Conservation (phyloP, 53 echinoderm and acorn worm genomes). For the Temnopleurus reevesii region DNA sequence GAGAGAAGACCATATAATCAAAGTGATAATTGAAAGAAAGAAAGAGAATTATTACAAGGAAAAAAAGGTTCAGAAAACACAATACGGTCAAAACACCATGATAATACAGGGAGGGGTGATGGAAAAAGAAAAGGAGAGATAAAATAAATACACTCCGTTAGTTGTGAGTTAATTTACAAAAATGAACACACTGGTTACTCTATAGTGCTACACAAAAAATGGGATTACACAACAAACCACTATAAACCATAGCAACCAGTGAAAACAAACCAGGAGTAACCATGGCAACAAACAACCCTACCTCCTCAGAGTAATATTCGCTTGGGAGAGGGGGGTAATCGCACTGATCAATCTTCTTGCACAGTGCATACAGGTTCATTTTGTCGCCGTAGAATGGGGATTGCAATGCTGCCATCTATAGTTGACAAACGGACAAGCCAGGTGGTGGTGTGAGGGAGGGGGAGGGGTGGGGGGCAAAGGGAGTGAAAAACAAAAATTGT, state of each 20-base stretch:
- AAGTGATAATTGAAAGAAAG: background rate
- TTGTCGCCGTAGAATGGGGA: slow-evolving; percentile 99
- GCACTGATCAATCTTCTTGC: slow-evolving; percentile 99
- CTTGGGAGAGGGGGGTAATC: slow-evolving; percentile 99
- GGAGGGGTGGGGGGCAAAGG: background rate
- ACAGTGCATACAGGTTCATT: slow-evolving; percentile 99
- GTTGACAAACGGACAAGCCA: background rate
- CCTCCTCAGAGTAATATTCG: slow-evolving; percentile 92
- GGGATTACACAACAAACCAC: background rate
- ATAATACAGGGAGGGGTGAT: background rate
- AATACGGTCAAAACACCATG: background rate
- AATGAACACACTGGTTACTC: slow-evolving; percentile 2
- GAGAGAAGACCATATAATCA: background rate
- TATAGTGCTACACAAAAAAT: slow-evolving; percentile 28
- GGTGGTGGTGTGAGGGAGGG: background rate
- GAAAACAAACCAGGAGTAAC: background rate
- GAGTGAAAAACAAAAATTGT: background rate
- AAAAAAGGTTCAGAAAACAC: background rate
- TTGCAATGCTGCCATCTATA: slow-evolving; percentile 99
- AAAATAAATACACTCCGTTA: slow-evolving; percentile 46
- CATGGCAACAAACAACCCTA: slow-evolving; percentile 54
- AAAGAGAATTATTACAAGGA: background rate
- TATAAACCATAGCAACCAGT: background rate
- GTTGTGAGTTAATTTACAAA: slow-evolving; percentile 21
- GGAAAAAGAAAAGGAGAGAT: slow-evolving; percentile 17